Percentiles rank a stretch among this genome's conserved stretches.
Conservation (phyloP, 2,797 vertebrate species). For the Melopsittacus undulatus region DNA sequence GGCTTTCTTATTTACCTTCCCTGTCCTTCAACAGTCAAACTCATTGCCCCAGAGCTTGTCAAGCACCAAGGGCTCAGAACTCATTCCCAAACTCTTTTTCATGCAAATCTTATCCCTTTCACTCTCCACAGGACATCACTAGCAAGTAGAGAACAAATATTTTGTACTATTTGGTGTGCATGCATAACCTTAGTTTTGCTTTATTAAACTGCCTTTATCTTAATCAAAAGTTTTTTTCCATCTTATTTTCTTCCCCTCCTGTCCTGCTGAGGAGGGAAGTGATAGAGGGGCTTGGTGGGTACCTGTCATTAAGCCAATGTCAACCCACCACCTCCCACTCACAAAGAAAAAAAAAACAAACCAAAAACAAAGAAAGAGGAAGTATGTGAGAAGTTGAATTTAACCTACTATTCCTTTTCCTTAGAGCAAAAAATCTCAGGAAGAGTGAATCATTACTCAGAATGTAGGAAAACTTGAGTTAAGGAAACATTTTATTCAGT, state of each 20-base stretch:
- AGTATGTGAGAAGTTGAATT: background rate
- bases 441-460: background rate
- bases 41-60: too few species aligned
- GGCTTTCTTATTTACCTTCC: too few species aligned
- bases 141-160: background rate
- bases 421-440: background rate
- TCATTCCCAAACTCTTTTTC: too few species aligned
- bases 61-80: too few species aligned
- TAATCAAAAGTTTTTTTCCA: background rate
- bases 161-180: background rate
- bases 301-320: background rate
- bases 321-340: rapidly evolving
- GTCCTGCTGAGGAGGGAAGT: background rate
- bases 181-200: background rate
- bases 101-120: too few species aligned
- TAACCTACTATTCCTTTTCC: background rate
- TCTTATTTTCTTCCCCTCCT: background rate
- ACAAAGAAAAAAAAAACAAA: background rate
- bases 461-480: background rate
- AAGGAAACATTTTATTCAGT: background rate
- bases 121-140: background rate
- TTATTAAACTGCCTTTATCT: background rate
- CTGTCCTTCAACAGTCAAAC: too few species aligned
- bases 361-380: background rate
- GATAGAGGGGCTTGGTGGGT: background rate